These are phyloP conservation scores for Brachionichthys hirsutus DNA, from an alignment of 2,113 vertebrate genomes.

Conservation along the genomic window DNA sequence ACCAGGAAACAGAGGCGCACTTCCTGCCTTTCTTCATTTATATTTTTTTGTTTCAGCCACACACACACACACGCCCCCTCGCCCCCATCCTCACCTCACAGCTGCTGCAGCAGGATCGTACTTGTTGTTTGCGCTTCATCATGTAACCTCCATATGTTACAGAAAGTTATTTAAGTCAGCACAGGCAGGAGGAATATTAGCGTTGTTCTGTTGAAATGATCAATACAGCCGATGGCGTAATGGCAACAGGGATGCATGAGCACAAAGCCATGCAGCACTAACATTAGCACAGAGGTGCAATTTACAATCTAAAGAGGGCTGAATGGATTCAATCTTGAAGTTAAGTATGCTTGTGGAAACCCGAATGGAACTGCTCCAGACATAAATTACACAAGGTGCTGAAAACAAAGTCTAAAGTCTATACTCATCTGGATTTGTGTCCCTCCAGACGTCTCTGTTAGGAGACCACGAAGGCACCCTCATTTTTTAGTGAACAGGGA, in stretches of 20 bases:
- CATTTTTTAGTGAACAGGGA: background rate
- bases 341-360: slow-evolving; percentile 7
- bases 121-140: no score
- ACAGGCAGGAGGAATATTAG: no score
- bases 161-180: no score
- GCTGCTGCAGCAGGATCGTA: no score
- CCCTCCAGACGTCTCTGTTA: background rate
- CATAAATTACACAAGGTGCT: slow-evolving; percentile 38
- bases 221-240: no score
- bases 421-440: background rate
- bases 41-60: background rate
- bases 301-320: slow-evolving; percentile 20
- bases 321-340: slow-evolving; percentile 18
- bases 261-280: slow-evolving; percentile 20
- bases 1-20: slow-evolving; percentile 9
- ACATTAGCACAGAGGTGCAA: slow-evolving; percentile 14
- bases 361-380: slow-evolving; percentile 23
- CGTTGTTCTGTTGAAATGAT: no score
- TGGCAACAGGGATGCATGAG: slow-evolving; percentile 16
- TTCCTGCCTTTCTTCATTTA: background rate
- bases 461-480: background rate
- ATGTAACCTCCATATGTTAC: no score
- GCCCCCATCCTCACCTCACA: no score
- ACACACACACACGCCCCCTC: no score
- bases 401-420: slow-evolving; percentile 35